phyloP scores from a whole-genome alignment of 2,888 invertebrate species.

The Tenthredo notha region DNA sequence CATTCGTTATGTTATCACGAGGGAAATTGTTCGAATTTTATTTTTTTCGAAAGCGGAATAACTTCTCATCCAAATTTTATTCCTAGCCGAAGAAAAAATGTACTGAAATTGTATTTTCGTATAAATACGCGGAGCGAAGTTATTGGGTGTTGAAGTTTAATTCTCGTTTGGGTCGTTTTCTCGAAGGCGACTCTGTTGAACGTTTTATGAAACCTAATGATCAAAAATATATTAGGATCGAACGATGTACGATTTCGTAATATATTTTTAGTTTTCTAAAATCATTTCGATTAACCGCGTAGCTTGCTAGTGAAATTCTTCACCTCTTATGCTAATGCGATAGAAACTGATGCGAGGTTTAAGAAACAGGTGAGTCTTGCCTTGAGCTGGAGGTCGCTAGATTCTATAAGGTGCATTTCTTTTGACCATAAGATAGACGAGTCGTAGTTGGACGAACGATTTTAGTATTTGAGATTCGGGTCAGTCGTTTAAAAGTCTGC shows the following conservation, averaged over 20 bases:
- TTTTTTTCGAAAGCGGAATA: not conserved
- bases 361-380: slow-evolving; percentile 21
- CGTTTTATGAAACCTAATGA: slow-evolving; percentile 19
- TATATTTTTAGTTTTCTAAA: too few species aligned
- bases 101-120: slow-evolving; percentile 18
- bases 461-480: slow-evolving; percentile 40
- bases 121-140: not conserved
- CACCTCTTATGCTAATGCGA: slow-evolving; percentile 25
- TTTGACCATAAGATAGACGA: not conserved
- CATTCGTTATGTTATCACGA: not conserved
- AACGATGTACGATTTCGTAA: not conserved
- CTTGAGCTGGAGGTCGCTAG: not conserved
- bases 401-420: slow-evolving; percentile 8
- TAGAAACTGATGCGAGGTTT: not conserved
- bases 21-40: not conserved
- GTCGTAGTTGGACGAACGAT: not conserved
- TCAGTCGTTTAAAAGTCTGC: slow-evolving; percentile 51
- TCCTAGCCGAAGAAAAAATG: not conserved
- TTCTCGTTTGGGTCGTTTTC: not conserved
- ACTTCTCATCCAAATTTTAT: not conserved
- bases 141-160: slow-evolving; percentile 31
- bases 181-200: not conserved
- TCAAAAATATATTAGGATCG: slow-evolving; percentile 8
- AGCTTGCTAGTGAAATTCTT: slow-evolving; percentile 25
- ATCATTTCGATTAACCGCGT: too few species aligned